Conservation (phyloP, 2,888 invertebrate genomes). For the Ichneumon xanthorius region DNA sequence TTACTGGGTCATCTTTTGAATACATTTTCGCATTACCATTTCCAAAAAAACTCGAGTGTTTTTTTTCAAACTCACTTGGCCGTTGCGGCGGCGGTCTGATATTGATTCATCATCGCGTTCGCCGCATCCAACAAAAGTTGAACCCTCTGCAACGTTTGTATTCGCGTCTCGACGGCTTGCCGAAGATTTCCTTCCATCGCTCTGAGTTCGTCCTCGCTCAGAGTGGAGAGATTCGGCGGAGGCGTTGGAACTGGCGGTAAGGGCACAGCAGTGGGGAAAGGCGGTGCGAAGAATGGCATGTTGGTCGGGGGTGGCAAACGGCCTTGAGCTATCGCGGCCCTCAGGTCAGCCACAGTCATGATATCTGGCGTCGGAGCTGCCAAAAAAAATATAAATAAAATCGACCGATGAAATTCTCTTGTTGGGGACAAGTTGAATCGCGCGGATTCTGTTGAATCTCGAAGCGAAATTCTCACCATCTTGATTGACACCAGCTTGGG, state of each 20-base stretch:
- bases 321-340: slow-evolving; percentile 34
- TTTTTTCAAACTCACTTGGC: slow-evolving; percentile 78
- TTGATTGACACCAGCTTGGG: slow-evolving; percentile 71
- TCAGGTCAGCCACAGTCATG: slow-evolving; percentile 18
- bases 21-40: not conserved
- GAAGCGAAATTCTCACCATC: slow-evolving; percentile 42
- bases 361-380: slow-evolving; percentile 49
- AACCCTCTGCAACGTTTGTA: slow-evolving; percentile 93
- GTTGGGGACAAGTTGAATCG: not conserved
- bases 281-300: slow-evolving; percentile 85
- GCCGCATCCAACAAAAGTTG: slow-evolving; percentile 97
- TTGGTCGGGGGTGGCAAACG: slow-evolving; percentile 74
- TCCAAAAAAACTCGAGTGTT: not conserved
- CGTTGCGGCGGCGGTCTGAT: slow-evolving; percentile 89
- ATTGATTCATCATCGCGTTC: slow-evolving; percentile 97
- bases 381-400: slow-evolving; percentile 21
- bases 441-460: not conserved
- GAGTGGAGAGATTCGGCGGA: slow-evolving; percentile 90
- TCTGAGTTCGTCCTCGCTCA: slow-evolving; percentile 93
- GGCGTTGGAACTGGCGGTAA: slow-evolving; percentile 91
- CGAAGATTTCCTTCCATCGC: slow-evolving; percentile 96
- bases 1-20: too few relatives aligned
- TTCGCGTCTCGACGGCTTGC: slow-evolving; percentile 94
- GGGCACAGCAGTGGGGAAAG: slow-evolving; percentile 86
- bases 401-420: not conserved